Evolutionary conservation across 2,888 invertebrate species (phyloP), one percentile per base, ranked within the genome.

Genomic region (Ptycholaimellus sp.): DNA sequence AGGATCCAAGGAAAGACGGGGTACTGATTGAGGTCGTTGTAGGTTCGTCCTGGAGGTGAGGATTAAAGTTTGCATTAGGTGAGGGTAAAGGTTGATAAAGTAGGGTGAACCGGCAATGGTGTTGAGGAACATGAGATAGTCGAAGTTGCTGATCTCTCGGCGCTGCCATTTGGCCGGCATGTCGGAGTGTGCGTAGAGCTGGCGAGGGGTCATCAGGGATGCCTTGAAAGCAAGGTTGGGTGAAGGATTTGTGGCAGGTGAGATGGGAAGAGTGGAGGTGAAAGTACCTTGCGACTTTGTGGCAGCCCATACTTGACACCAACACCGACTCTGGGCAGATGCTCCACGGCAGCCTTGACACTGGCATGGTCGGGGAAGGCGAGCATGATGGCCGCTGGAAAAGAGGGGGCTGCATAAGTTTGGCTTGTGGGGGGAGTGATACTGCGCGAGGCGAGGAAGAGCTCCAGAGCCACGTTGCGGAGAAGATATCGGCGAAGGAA

Each of bases 151-250:
- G 53, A 99, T 93, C 65, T 99, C 96, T 31, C 96, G 69, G 19
- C 90, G 71, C 63, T 93, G 93, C 96, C 96, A 96, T 63, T 87
- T 82, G 65, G 87, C 85, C 33, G 90, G 93, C 96, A 99, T 99
- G 65, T 93, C 90, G 19, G 93, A 93, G 67, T 85, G 81, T 54
- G 90, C 74, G 80, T 93, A 99, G 52, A 99, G 70, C 62, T 96
- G 93, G 13, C 90, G 72, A 1, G 96, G 87, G 2, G 90, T 81
- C 80, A 96, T 93, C 76, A 93, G 79, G 13, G 90, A 90, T 30
- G 93, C 87, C 44, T 87, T 73, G n/a, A n/a, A n/a, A n/a, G n/a
- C n/a, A n/a, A n/a, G n/a, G n/a, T n/a, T n/a, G n/a, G n/a, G n/a
- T n/a, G n/a, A n/a, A n/a, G n/a, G n/a, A n/a, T n/a, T n/a, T n/a